Evolutionary conservation across 1,140 invertebrate genomes (phyloP).

Genomic region (Triops longicaudatus): DNA sequence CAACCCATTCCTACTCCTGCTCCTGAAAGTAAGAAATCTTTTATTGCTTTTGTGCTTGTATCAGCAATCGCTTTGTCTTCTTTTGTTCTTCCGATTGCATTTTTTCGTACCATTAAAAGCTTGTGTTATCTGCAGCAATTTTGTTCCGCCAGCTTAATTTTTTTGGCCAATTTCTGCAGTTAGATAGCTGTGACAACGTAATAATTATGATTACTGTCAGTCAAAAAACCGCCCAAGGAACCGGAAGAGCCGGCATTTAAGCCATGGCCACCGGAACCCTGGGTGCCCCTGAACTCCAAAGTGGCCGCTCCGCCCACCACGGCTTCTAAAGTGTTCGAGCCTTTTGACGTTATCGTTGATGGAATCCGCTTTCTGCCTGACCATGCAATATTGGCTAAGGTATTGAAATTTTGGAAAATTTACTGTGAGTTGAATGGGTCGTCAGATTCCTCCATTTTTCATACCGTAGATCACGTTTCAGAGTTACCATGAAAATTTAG

Average conservation of each 20-base stretch:
- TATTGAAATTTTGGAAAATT: not conserved
- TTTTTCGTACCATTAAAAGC: not conserved
- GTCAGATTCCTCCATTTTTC: not conserved
- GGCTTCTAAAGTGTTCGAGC: not conserved
- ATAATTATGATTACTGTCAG: not conserved
- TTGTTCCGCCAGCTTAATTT: not conserved
- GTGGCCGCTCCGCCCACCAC: not conserved
- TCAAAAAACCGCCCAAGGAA: not conserved
- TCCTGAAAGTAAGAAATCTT: constrained; percentile 15
- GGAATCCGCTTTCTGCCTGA: not conserved
- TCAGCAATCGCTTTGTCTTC: not conserved
- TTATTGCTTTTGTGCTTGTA: not conserved
- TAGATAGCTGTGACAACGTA: not conserved
- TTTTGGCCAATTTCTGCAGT: not conserved
- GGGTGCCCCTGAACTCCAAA: not conserved
- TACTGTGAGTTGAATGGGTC: not conserved
- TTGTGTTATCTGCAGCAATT: not conserved
- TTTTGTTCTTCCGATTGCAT: not conserved
- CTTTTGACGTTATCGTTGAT: not conserved
- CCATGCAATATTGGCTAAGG: constrained; percentile 6
- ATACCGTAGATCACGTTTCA: not conserved
- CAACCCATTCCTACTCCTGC: not conserved
- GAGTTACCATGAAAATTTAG: not conserved
- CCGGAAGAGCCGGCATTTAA: not conserved
- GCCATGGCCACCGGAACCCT: not conserved